Base-by-base conservation (phyloP, 2,113 vertebrate species). In the Pipra filicauda region DNA sequence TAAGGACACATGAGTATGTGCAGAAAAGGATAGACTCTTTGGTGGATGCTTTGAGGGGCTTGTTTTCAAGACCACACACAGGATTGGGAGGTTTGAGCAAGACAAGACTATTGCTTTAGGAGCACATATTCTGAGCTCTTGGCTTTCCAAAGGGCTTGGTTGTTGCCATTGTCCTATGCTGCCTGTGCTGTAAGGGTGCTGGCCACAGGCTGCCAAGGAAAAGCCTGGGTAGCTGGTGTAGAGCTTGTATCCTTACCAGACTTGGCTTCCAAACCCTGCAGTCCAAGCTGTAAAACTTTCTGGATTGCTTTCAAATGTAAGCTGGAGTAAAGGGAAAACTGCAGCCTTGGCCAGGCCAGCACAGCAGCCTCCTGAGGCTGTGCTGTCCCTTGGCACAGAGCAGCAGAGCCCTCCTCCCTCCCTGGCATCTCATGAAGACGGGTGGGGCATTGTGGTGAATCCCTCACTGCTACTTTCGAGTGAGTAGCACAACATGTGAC, bases 361-460 rank as follows among this genome's bases (percentile, higher is more conserved):
- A 1, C 2, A 78, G 69, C 64, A 41, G 2, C 8, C 41, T 73
- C 72, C 65, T 2, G 11, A 27, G 85, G 37, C 91, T 26, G n/a
- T 5, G 19, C 69, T 17, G 44, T 78, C 58, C 35, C 76, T 74
- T 0, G 0, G 76, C 72, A n/a, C 22, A 31, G 31, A 0, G 0
- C 8, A 67, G 71, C 67, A 74, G 62, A 82, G 54, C 58, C 33
- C n/a, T 89, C 62, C 78, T 83, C n/a, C 54, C 35, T 69, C 33
- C 3, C 4, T 28, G 39, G 48, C n/a, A 51, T 18, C 65, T n/a
- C 23, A 5, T 1, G 18, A 27, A 21, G 44, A 46, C 54, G 24
- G 37, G 35, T 30, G 44, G 72, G 11, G 33, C 28, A 4, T 57
- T 46, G 80, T 30, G 76, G 85, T 71, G 35, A 61, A n/a, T 61